Percentiles rank a stretch among this genome's conserved stretches.
phyloP scores from a whole-genome alignment of 1,140 invertebrate genomes.

The Streblospio benedicti region DNA sequence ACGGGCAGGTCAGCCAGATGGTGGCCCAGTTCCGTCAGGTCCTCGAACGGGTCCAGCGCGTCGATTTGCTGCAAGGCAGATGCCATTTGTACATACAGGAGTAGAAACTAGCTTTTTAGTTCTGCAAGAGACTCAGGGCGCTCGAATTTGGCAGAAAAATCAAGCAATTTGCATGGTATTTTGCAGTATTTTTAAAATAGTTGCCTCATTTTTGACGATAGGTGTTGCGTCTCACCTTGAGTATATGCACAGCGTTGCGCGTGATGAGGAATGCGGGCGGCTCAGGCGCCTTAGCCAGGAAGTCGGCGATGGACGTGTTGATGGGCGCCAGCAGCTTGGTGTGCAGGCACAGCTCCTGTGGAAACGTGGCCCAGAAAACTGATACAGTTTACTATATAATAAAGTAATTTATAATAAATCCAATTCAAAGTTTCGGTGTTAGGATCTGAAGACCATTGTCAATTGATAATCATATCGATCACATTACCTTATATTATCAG shows the following conservation, averaged over 20 bases:
- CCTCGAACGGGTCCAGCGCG: conserved; percentile 64
- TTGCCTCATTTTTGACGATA: too few species aligned
- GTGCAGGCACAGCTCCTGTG: conserved; percentile 80
- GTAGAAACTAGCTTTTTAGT: neutral
- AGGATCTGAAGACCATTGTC: too few species aligned
- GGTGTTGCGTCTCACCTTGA: conserved; percentile 61
- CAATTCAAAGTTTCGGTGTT: too few species aligned
- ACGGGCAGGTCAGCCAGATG: conserved; percentile 81
- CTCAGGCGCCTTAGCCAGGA: conserved; percentile 71
- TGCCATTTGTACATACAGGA: too few species aligned
- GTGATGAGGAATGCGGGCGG: conserved; percentile 70
- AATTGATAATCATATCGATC: too few species aligned
- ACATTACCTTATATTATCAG: too few species aligned
- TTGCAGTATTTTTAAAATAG: too few species aligned
- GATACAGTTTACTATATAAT: neutral
- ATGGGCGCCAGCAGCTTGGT: conserved; percentile 73
- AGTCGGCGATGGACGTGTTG: conserved; percentile 70
- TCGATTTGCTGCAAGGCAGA: conserved; percentile 67
- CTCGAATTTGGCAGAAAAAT: too few species aligned
- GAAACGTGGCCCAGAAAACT: conserved; percentile 17
- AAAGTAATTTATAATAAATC: neutral
- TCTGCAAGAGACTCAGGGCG: too few species aligned
- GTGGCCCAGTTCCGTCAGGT: conserved; percentile 77
- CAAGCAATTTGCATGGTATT: too few species aligned
- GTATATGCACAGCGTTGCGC: conserved; percentile 62